Percentiles rank a stretch among this genome's conserved stretches.
These are phyloP conservation scores for Crocidura indochinensis DNA, from an alignment of 2,797 vertebrate species.

Conservation along the genomic window DNA sequence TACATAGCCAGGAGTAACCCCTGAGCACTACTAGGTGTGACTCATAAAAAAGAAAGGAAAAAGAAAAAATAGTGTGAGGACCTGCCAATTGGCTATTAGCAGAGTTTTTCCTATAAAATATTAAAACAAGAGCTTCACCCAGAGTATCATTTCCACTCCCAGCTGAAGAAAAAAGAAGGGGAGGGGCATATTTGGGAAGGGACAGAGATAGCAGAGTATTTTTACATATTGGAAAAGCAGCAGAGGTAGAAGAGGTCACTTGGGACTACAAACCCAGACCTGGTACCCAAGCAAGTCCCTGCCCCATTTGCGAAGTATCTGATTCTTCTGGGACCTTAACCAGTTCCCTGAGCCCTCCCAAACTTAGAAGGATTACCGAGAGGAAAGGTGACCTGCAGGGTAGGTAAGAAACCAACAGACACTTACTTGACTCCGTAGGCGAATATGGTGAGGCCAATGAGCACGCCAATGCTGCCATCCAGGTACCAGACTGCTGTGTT, in stretches of 20 bases:
- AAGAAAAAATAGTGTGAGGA: neutral
- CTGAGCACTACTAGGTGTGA: no score
- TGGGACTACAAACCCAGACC: neutral
- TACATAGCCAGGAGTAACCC: no score
- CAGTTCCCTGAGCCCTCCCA: neutral
- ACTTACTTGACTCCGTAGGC: conserved; percentile 97
- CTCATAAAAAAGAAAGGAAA: neutral
- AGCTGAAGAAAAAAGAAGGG: neutral
- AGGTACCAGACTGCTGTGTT: conserved; percentile 96
- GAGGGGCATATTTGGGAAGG: no score
- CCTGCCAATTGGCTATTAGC: no score
- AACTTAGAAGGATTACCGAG: neutral
- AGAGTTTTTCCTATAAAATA: neutral
- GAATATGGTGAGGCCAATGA: conserved; percentile 97
- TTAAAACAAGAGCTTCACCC: neutral
- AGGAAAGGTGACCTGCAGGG: fast-evolving
- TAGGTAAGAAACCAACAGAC: neutral
- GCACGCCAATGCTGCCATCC: conserved; percentile 96
- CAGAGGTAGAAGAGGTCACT: neutral
- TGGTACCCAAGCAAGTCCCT: neutral
- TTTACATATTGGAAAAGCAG: neutral
- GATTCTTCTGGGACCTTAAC: neutral
- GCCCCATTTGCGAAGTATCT: neutral
- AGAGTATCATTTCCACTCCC: no score
- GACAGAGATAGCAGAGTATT: no score